Evolutionary conservation across 2,797 vertebrate genomes (phyloP).

Genomic region (Sebastes nivosus): DNA sequence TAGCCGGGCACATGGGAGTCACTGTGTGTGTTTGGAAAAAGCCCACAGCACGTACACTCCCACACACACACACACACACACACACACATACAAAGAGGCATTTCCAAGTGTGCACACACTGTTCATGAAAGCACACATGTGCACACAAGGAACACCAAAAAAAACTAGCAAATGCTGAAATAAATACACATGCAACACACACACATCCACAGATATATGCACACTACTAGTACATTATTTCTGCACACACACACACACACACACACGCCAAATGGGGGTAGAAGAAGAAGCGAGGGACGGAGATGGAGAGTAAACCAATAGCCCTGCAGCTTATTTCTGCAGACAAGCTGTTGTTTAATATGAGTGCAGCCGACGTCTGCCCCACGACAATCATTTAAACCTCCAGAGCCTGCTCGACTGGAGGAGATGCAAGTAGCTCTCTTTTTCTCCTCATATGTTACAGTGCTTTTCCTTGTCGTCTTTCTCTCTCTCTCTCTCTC

Average conservation of each 20-base stretch:
- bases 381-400: slow-evolving; percentile 69
- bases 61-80: background rate
- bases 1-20: slow-evolving; percentile 89
- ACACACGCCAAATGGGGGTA: slow-evolving; percentile 7
- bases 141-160: background rate
- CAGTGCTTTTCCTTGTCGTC: background rate
- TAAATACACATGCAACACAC: background rate
- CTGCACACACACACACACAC: background rate
- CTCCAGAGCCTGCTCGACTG: slow-evolving; percentile 69
- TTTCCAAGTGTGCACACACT: slow-evolving; percentile 8
- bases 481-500: background rate
- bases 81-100: background rate
- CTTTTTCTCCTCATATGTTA: slow-evolving; percentile 17
- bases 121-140: background rate
- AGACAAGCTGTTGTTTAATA: slow-evolving; percentile 82
- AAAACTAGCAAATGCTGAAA: background rate
- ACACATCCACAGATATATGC: background rate
- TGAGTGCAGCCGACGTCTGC: slow-evolving; percentile 65
- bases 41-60: slow-evolving; percentile 22
- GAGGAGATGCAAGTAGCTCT: slow-evolving; percentile 54
- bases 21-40: slow-evolving; percentile 88
- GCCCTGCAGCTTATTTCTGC: slow-evolving; percentile 73
- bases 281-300: slow-evolving; percentile 38
- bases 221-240: background rate
- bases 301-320: slow-evolving; percentile 67